These are phyloP conservation scores for Callipepla squamata DNA, from an alignment of 2,113 vertebrate species.

Conservation along the genomic window DNA sequence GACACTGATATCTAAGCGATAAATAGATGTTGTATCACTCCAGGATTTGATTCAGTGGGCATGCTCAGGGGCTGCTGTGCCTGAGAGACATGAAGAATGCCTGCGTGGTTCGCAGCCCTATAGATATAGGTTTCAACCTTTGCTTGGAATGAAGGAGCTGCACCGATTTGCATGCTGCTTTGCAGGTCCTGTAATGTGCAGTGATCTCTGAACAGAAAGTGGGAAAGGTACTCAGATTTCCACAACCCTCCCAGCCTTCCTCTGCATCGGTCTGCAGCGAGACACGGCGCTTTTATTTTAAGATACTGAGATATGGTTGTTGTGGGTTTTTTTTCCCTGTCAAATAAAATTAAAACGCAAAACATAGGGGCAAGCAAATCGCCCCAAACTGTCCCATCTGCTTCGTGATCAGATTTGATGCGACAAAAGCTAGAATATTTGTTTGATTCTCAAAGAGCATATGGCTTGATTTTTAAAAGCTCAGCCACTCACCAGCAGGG, in stretches of 20 bases:
- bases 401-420: background rate
- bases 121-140: background rate
- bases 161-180: background rate
- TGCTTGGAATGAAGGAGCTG: background rate
- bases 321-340: rapidly evolving
- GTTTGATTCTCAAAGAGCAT: background rate
- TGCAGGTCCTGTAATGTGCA: background rate
- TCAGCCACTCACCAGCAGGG: background rate
- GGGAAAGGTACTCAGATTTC: background rate
- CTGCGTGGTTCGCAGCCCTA: background rate
- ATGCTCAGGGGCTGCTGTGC: background rate
- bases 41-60: background rate
- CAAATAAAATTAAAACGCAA: background rate
- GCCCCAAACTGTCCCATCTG: background rate
- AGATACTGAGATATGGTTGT: background rate
- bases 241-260: background rate
- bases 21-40: background rate
- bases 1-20: rapidly evolving
- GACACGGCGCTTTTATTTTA: background rate
- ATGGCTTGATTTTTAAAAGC: background rate
- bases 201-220: background rate
- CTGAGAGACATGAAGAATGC: rapidly evolving
- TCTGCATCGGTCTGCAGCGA: rapidly evolving
- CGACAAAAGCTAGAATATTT: background rate
- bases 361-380: background rate